These are phyloP conservation scores for Neosilurus hyrtlii DNA, from an alignment of 2,797 vertebrate genomes.

Conservation along the genomic window DNA sequence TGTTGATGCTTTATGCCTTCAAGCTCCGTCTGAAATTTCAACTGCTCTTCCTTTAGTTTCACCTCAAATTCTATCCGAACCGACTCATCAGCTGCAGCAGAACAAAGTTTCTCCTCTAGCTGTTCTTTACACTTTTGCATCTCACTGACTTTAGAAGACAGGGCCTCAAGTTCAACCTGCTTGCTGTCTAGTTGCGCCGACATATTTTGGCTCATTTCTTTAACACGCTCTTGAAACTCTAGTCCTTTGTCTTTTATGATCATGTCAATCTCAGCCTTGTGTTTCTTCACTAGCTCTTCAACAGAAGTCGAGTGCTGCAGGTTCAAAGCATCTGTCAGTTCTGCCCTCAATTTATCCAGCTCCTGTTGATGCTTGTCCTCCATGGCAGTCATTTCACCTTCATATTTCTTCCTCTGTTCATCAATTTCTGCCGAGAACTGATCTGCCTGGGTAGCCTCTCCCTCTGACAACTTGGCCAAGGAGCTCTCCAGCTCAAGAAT, in stretches of 20 bases:
- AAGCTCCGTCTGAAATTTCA: conserved; percentile 73
- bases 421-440: conserved; percentile 73
- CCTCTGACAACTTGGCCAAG: conserved; percentile 73
- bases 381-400: conserved; percentile 74
- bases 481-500: conserved; percentile 91
- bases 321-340: conserved; percentile 68
- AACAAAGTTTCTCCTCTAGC: conserved; percentile 75
- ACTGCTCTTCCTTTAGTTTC: conserved; percentile 74
- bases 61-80: conserved; percentile 71
- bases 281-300: conserved; percentile 75
- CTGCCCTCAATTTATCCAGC: conserved; percentile 74
- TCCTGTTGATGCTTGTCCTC: conserved; percentile 78
- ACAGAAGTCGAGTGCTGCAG: conserved; percentile 73
- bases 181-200: conserved; percentile 88
- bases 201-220: conserved; percentile 90
- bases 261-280: conserved; percentile 71
- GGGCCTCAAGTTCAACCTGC: conserved; percentile 83
- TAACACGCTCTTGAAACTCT: conserved; percentile 81
- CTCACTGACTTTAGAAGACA: conserved; percentile 83
- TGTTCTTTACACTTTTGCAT: conserved; percentile 71
- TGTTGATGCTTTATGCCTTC: conserved; percentile 74
- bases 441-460: conserved; percentile 69
- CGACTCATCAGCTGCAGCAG: conserved; percentile 57
- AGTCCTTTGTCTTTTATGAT: conserved; percentile 83
- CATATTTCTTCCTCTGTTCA: conserved; percentile 78